Evolutionary conservation across 2,888 invertebrate species (phyloP).

Genomic region (Cantharis nigra): DNA sequence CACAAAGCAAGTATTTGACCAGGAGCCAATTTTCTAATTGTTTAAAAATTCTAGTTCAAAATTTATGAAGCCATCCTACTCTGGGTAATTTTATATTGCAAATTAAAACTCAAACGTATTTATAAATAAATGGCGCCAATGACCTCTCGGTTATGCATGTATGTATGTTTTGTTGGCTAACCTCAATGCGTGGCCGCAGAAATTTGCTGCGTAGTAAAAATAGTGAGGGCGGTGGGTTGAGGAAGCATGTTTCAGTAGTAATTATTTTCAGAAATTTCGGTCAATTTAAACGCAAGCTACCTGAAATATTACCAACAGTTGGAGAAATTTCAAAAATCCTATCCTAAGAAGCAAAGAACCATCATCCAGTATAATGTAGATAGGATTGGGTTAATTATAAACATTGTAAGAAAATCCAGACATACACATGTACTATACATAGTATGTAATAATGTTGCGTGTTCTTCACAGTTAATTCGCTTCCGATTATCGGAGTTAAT

Average conservation of each 20-base stretch:
- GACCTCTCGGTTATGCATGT: conserved; percentile 43
- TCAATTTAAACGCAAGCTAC: background rate
- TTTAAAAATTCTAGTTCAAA: background rate
- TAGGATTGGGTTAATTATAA: background rate
- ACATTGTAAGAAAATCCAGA: background rate
- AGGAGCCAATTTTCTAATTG: background rate
- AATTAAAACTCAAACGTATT: conserved; percentile 27
- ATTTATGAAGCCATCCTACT: background rate
- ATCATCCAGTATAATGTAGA: background rate
- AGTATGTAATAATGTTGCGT: background rate
- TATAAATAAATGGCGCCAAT: conserved; percentile 41
- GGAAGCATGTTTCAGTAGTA: background rate
- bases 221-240: conserved; percentile 23
- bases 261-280: background rate
- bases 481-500: background rate
- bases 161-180: conserved; percentile 34
- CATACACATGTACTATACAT: background rate
- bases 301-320: background rate
- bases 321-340: background rate
- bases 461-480: background rate
- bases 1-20: background rate
- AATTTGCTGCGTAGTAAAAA: conserved; percentile 31
- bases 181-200: conserved; percentile 29
- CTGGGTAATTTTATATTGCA: conserved; percentile 1
- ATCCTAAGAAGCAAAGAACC: background rate